phyloP scores from a whole-genome alignment of 2,888 invertebrate genomes.

The Anodontia alba region DNA sequence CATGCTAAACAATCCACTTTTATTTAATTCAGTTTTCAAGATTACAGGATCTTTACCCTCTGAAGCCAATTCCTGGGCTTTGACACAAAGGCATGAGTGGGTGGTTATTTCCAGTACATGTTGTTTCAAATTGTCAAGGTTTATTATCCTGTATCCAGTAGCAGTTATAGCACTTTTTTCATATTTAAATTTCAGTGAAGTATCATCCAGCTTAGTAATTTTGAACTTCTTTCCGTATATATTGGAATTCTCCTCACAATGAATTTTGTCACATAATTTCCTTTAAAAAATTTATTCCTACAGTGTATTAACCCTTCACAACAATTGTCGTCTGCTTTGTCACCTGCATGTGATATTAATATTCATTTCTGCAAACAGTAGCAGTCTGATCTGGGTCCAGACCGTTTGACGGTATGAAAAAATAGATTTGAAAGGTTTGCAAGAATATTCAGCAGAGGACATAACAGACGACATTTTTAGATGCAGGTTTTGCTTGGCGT shows the following conservation, averaged over 20 bases:
- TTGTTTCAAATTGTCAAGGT: neutral
- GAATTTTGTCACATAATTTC: neutral
- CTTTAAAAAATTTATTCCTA: neutral
- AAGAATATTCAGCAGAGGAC: no score
- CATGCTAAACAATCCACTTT: constrained; percentile 6
- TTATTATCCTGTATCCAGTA: neutral
- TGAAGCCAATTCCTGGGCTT: neutral
- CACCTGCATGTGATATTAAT: no score
- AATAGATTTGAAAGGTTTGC: no score
- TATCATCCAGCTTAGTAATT: neutral
- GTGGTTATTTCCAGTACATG: neutral
- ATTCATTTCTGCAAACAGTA: no score
- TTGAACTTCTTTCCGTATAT: neutral
- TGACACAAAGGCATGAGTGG: neutral
- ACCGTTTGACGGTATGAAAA: no score
- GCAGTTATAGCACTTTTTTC: neutral
- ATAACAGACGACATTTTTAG: no score
- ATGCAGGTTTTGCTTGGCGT: no score
- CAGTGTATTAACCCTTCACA: no score
- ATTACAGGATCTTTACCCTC: neutral
- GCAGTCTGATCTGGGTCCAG: no score
- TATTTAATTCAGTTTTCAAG: neutral
- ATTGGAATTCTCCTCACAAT: neutral
- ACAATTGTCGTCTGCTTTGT: no score
- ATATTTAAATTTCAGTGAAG: neutral